Evolutionary conservation across 1,140 invertebrate genomes (phyloP).

Genomic region (Nasonia vitripennis): DNA sequence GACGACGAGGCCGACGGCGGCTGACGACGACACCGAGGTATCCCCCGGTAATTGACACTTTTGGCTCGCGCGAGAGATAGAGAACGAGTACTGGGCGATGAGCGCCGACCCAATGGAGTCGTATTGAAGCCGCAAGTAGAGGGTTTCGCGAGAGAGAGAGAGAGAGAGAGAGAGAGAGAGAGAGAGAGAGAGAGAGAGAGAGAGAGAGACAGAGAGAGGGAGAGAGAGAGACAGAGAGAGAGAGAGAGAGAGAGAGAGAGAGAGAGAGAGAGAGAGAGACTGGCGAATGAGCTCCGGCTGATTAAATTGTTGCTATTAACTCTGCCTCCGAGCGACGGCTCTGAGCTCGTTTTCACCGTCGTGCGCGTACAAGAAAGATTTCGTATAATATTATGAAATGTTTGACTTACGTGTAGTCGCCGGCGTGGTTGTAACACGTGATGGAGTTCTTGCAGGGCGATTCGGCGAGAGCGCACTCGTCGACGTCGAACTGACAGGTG

Average conservation of each 20-base stretch:
- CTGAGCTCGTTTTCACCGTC: background rate
- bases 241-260: background rate
- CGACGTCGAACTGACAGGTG: constrained; percentile 83
- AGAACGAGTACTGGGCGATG: background rate
- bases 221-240: too few relatives aligned
- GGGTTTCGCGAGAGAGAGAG: background rate
- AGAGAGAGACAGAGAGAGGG: too few relatives aligned
- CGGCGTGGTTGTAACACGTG: constrained; percentile 86
- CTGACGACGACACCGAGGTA: background rate
- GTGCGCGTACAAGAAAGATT: too few relatives aligned
- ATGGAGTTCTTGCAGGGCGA: constrained; percentile 88
- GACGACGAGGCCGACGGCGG: constrained; percentile 2
- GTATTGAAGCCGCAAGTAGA: background rate
- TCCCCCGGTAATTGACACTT: constrained; percentile 49
- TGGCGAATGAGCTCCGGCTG: constrained; percentile 28
- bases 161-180: too few relatives aligned
- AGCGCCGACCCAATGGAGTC: constrained; percentile 21
- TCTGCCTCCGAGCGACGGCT: constrained; percentile 8
- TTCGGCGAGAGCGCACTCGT: constrained; percentile 75
- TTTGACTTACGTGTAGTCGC: constrained; percentile 81
- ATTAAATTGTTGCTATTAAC: constrained; percentile 52
- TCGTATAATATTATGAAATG: too few relatives aligned
- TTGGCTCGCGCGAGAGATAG: background rate
- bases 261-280: background rate
- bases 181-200: too few relatives aligned